A percentile compares a stretch with the other conserved stretches of the same genome.
Evolutionary conservation across 2,113 vertebrate genomes (phyloP).

Genomic region (Gallinago paraguaiae): DNA sequence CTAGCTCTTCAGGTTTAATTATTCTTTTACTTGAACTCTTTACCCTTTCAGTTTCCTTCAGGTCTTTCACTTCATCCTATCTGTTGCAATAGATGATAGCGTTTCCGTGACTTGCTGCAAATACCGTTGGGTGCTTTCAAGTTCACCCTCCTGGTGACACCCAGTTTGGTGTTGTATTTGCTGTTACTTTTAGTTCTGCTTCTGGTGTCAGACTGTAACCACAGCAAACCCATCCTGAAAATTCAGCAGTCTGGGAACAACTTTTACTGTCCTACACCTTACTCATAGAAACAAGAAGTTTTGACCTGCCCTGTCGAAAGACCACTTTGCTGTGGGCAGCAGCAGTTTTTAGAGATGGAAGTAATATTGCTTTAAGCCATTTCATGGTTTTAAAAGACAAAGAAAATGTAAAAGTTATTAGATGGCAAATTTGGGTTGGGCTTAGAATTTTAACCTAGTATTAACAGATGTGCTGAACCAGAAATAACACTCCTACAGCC

Average conservation of each 20-base stretch:
- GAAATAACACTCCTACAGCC: background rate
- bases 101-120: background rate
- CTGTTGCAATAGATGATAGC: background rate
- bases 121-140: rapidly evolving
- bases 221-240: background rate
- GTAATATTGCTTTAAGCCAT: background rate
- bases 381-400: background rate
- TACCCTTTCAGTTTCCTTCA: background rate
- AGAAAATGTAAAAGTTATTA: background rate
- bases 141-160: background rate
- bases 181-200: background rate
- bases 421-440: background rate
- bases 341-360: background rate
- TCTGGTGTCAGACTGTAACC: background rate
- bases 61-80: background rate
- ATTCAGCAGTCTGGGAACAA: background rate
- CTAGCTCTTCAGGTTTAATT: background rate
- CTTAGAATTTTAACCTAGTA: background rate
- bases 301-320: background rate
- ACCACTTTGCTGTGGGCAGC: background rate
- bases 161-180: background rate
- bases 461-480: background rate
- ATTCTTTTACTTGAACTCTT: background rate
- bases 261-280: background rate
- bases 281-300: background rate